These are phyloP conservation scores for Glyptemys insculpta DNA, from an alignment of 2,797 vertebrate genomes.

Conservation along the genomic window DNA sequence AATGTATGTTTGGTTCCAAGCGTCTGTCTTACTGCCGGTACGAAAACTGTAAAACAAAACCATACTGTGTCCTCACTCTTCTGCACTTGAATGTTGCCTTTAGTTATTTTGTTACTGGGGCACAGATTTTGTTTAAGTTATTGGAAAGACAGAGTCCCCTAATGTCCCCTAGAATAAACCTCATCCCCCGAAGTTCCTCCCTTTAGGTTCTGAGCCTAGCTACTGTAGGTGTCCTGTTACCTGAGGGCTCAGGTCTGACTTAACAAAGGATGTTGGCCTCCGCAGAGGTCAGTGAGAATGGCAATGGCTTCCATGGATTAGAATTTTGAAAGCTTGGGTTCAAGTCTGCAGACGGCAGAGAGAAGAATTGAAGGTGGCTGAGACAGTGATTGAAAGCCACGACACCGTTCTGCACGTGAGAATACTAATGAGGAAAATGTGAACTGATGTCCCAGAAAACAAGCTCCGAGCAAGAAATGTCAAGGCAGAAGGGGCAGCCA, in stretches of 20 bases:
- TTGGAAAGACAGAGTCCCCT: background rate
- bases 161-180: background rate
- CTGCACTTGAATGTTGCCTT: background rate
- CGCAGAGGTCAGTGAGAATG: background rate
- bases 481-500: background rate
- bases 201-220: accelerated
- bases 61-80: accelerated
- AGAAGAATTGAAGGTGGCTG: background rate
- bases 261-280: background rate
- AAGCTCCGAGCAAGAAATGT: background rate
- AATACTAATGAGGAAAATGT: background rate
- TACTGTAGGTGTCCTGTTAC: accelerated
- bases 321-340: background rate
- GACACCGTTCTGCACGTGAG: background rate
- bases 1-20: accelerated
- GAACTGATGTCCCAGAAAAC: background rate
- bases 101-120: background rate
- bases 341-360: background rate
- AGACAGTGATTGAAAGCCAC: accelerated
- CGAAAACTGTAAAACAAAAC: accelerated
- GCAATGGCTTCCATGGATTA: background rate
- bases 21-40: accelerated
- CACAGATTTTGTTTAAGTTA: background rate
- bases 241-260: background rate
- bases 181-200: accelerated